These are phyloP conservation scores for Sparus aurata DNA, from an alignment of 2,797 vertebrate species.

Conservation along the genomic window DNA sequence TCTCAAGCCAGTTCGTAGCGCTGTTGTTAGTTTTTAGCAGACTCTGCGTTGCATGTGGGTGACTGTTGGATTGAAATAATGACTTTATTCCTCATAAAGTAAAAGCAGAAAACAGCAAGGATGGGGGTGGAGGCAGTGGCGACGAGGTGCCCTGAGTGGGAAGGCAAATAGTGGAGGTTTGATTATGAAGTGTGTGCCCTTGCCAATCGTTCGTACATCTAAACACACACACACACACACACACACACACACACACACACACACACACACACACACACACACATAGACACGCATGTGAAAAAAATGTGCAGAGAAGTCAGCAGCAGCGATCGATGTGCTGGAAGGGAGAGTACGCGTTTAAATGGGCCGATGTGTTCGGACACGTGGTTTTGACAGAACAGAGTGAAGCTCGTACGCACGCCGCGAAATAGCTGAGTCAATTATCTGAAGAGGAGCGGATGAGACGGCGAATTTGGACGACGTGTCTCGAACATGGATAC, in stretches of 20 bases:
- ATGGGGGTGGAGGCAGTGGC: slow-evolving; percentile 65
- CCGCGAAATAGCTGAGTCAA: slow-evolving; percentile 25
- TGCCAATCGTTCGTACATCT: slow-evolving; percentile 47
- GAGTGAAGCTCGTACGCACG: neutral
- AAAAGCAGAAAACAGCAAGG: slow-evolving; percentile 59
- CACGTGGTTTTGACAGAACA: slow-evolving; percentile 27
- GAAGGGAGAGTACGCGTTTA: slow-evolving; percentile 13
- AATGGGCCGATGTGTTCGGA: slow-evolving; percentile 9
- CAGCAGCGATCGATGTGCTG: slow-evolving; percentile 21
- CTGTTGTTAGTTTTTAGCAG: slow-evolving; percentile 25
- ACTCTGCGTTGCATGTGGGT: slow-evolving; percentile 51
- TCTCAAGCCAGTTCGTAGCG: slow-evolving; percentile 6
- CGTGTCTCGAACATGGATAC: slow-evolving; percentile 2
- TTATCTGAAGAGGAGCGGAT: slow-evolving; percentile 6
- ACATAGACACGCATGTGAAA: neutral
- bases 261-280: slow-evolving; percentile 3
- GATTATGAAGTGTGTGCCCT: slow-evolving; percentile 65
- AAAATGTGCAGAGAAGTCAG: neutral
- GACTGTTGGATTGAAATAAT: slow-evolving; percentile 62
- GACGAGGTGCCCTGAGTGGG: slow-evolving; percentile 70
- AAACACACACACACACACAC: neutral
- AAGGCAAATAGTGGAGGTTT: slow-evolving; percentile 73
- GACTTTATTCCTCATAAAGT: slow-evolving; percentile 63
- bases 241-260: slow-evolving; percentile 19
- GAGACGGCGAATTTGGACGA: neutral